phyloP scores from a whole-genome alignment of 2,797 vertebrate genomes.

The Smutsia gigantea region DNA sequence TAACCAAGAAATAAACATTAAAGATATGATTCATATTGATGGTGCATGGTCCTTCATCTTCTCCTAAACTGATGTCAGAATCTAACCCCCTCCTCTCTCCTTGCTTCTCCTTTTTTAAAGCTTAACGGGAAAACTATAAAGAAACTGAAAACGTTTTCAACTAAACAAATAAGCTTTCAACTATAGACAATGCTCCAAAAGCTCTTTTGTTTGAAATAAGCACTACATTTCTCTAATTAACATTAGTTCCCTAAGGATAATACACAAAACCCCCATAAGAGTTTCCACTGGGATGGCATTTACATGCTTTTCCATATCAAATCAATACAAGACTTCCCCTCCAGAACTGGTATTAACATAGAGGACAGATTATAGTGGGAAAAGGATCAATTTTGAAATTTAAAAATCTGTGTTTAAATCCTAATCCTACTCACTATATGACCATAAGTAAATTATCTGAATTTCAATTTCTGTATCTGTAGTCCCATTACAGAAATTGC shows the following conservation, averaged over 20 bases:
- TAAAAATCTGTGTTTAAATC: background rate
- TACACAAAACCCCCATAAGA: background rate
- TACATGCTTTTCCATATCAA: background rate
- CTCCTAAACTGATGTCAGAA: background rate
- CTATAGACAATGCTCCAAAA: background rate
- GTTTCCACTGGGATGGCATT: background rate
- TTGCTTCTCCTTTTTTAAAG: background rate
- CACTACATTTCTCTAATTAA: slow-evolving; percentile 10
- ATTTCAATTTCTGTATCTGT: background rate
- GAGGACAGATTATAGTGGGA: background rate
- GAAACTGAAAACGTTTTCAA: slow-evolving; percentile 17
- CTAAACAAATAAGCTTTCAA: background rate
- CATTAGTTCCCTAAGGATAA: background rate
- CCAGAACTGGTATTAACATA: background rate
- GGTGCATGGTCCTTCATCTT: background rate
- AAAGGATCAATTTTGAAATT: slow-evolving; percentile 31
- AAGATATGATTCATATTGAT: background rate
- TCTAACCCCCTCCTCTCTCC: background rate
- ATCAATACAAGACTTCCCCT: background rate
- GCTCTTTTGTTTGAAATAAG: background rate
- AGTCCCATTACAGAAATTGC: background rate
- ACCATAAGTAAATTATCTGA: background rate
- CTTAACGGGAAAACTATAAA: background rate
- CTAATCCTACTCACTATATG: background rate
- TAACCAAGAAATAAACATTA: slow-evolving; percentile 4